Percentiles rank a stretch among this genome's conserved stretches.
Evolutionary conservation across 2,888 invertebrate genomes (phyloP).

Genomic region (Watsonalla binaria): DNA sequence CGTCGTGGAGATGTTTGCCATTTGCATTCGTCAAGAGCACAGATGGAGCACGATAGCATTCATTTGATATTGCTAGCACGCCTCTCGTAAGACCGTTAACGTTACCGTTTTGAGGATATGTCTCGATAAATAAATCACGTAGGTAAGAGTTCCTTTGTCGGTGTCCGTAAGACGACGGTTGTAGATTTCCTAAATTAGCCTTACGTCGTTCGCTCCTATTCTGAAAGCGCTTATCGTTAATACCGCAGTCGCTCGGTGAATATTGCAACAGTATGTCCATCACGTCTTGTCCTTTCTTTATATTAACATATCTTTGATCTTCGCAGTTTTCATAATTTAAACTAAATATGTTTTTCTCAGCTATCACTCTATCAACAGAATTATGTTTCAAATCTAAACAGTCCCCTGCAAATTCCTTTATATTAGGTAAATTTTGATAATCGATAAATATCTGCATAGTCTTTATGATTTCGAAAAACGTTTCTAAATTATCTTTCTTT

Average conservation of each 20-base stretch:
- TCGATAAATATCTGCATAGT: slow-evolving; percentile 64
- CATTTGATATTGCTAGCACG: slow-evolving; percentile 70
- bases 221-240: slow-evolving; percentile 36
- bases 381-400: slow-evolving; percentile 12
- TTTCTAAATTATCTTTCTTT: slow-evolving; percentile 74
- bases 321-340: slow-evolving; percentile 25
- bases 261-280: slow-evolving; percentile 28
- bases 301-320: slow-evolving; percentile 33
- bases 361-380: slow-evolving; percentile 14
- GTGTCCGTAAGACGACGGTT: slow-evolving; percentile 42
- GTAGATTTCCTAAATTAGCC: slow-evolving; percentile 52
- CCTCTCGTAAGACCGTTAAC: slow-evolving; percentile 61
- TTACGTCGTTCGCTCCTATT: slow-evolving; percentile 37
- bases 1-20: slow-evolving; percentile 47
- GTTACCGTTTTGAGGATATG: slow-evolving; percentile 68
- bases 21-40: slow-evolving; percentile 65
- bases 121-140: slow-evolving; percentile 72
- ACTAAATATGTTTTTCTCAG: slow-evolving; percentile 31
- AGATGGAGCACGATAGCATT: slow-evolving; percentile 63
- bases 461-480: slow-evolving; percentile 79
- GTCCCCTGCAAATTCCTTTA: slow-evolving; percentile 19
- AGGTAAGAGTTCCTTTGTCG: slow-evolving; percentile 63
- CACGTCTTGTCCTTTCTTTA: slow-evolving; percentile 36
- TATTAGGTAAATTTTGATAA: slow-evolving; percentile 35
- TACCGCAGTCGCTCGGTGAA: slow-evolving; percentile 33